phyloP scores from a whole-genome alignment of 2,113 vertebrate genomes.

The Carettochelys insculpta region DNA sequence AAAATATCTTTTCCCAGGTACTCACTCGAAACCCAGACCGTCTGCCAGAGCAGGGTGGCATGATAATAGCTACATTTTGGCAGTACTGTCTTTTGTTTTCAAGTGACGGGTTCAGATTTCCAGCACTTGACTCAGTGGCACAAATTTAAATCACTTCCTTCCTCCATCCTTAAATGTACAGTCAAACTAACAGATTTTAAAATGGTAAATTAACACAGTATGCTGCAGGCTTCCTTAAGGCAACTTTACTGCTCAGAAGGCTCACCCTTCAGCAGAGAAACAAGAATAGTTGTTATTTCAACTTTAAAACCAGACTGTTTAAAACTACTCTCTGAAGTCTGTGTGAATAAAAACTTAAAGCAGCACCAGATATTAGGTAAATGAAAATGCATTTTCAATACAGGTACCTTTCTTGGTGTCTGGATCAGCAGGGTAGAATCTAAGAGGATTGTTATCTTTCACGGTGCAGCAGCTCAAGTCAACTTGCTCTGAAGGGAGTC shows the following conservation, averaged over 20 bases:
- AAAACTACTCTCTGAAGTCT: background rate
- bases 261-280: background rate
- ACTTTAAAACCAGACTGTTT: background rate
- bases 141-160: background rate
- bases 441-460: background rate
- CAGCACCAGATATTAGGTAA: background rate
- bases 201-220: background rate
- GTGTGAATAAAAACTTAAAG: background rate
- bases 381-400: background rate
- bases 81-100: background rate
- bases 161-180: background rate
- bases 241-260: background rate
- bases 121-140: background rate
- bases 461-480: slow-evolving; percentile 4
- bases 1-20: rapidly evolving
- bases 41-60: background rate
- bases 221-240: background rate
- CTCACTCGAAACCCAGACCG: background rate
- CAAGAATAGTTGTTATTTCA: background rate
- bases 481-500: background rate
- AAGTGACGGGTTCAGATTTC: background rate
- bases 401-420: slow-evolving; percentile 64
- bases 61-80: background rate
- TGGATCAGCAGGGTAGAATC: background rate
- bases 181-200: background rate